phyloP scores from a whole-genome alignment of 2,797 vertebrate species.

The Carduelis carduelis region DNA sequence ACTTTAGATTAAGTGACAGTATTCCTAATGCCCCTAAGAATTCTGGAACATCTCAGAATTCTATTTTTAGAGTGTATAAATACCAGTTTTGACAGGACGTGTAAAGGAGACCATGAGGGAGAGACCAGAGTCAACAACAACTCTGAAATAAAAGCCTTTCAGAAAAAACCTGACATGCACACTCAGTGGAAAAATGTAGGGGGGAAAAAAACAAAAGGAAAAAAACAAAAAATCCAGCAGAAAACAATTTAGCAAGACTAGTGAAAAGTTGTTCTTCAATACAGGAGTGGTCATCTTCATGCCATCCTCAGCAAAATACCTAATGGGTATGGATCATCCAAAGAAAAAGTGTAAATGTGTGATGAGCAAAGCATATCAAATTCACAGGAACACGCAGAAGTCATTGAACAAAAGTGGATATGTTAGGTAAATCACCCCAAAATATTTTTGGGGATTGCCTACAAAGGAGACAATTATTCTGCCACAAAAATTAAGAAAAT shows the following conservation, averaged over 20 bases:
- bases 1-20: background rate
- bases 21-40: background rate
- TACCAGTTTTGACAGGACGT: background rate
- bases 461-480: background rate
- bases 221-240: background rate
- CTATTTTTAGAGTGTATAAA: background rate
- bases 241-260: background rate
- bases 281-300: background rate
- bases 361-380: background rate
- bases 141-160: background rate
- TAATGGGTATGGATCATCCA: background rate
- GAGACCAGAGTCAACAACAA: background rate
- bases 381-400: background rate
- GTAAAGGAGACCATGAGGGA: background rate
- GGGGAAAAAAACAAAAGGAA: background rate
- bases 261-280: background rate
- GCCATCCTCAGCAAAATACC: background rate
- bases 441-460: background rate
- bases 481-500: background rate
- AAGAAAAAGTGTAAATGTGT: background rate
- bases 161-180: background rate
- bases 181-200: background rate
- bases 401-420: background rate
- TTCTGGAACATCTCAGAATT: background rate
- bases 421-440: background rate